Base-by-base conservation (phyloP, 2,113 vertebrate genomes). In the Scomber scombrus region DNA sequence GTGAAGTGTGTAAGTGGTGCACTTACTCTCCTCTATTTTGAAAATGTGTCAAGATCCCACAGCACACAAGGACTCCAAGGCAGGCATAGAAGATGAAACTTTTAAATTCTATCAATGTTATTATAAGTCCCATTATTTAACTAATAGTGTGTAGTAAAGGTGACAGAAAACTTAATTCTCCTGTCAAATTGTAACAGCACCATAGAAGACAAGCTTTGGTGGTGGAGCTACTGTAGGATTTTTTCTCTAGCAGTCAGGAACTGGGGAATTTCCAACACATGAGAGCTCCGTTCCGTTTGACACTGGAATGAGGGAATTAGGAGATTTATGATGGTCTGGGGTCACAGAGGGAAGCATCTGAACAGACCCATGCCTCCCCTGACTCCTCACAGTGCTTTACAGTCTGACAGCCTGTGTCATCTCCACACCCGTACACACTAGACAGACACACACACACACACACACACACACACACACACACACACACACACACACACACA, bases 231-330 rank as follows among this genome's bases (percentile, higher is more conserved):
- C 74, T 85, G 85, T 75, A 83, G 54, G 87, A 84, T 75, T 78
- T 75, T 60, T 57, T 75, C 19, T 75, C 56, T 18, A 58, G 62
- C 85, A 67, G 64, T 40, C 6, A 6, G 21, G 19, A 79, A 58
- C 14, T 15, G 47, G 86, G 90, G 88, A 78, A 87, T 90, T 91
- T 92, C 91, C 89, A 88, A 58, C 75, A 85, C 71, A 88, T 85
- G 85, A 88, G 84, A 82, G 82, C 58, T 14, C 40, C 16, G 81
- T 78, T 90, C 73, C 51, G 43, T 88, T 85, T 91, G 89, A 92
- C 90, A 91, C 49, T 85, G 91, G 88, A 92, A 93, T 89, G 90
- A 90, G 83, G 82, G 89, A 89, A 90, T 86, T 91, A 90, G 72
- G 80, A 93, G 89, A 93, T 93, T 93, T 93, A 93, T 90, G 80